These are phyloP conservation scores for Percopsis transmontana DNA, from an alignment of 2,113 vertebrate species.

Conservation along the genomic window DNA sequence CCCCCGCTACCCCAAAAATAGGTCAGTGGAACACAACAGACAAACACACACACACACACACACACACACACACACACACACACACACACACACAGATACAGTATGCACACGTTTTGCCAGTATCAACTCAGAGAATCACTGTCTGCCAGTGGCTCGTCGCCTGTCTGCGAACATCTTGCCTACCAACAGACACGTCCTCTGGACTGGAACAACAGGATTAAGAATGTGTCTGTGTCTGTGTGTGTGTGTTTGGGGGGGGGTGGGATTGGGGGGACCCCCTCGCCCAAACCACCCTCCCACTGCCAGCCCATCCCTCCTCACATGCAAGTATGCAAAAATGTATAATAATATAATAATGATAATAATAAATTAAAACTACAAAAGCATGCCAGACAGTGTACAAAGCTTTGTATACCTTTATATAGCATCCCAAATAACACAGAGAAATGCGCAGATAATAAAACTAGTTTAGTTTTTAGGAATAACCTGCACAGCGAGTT, in stretches of 20 bases:
- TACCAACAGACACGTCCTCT: slow-evolving; percentile 57
- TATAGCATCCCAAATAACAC: slow-evolving; percentile 38
- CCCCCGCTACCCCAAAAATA: slow-evolving; percentile 70
- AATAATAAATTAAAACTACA: too few relatives aligned
- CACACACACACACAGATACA: slow-evolving; percentile 19
- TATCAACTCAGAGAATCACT: slow-evolving; percentile 67
- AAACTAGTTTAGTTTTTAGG: not conserved
- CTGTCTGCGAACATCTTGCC: slow-evolving; percentile 57
- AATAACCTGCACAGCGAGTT: not conserved
- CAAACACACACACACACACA: slow-evolving; percentile 27
- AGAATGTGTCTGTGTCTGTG: slow-evolving; percentile 5
- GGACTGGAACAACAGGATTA: slow-evolving; percentile 73
- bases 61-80: slow-evolving; percentile 33
- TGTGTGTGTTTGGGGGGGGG: not conserved
- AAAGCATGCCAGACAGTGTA: too few relatives aligned
- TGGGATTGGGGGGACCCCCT: slow-evolving; percentile 7
- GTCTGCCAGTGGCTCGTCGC: slow-evolving; percentile 50
- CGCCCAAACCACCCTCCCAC: not conserved
- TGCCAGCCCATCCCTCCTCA: not conserved
- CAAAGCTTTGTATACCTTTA: slow-evolving; percentile 1
- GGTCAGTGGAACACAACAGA: slow-evolving; percentile 82
- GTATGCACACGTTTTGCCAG: slow-evolving; percentile 4
- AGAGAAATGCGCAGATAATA: slow-evolving; percentile 23
- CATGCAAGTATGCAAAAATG: slow-evolving; percentile 19
- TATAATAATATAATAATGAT: too few relatives aligned